These are phyloP conservation scores for Anoura caudifer DNA, from an alignment of 2,113 vertebrate species.

Conservation along the genomic window DNA sequence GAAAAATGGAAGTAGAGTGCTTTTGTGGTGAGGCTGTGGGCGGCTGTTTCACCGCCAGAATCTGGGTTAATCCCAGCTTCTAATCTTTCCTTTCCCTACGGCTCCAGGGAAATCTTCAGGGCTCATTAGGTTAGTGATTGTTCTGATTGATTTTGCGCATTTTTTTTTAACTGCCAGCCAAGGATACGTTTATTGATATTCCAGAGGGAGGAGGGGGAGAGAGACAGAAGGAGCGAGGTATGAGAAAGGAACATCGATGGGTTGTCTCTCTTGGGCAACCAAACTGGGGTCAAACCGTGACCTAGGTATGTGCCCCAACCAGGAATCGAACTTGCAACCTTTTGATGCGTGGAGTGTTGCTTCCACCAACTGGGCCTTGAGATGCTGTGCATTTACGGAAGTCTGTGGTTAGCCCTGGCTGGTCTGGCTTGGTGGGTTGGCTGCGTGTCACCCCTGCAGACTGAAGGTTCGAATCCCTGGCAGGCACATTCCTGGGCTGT, in stretches of 20 bases:
- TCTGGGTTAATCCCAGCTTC: background rate
- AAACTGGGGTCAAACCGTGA: no score
- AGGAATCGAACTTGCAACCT: no score
- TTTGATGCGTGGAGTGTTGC: no score
- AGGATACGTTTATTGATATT: no score
- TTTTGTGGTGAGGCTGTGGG: background rate
- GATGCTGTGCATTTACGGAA: background rate
- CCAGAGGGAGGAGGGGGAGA: no score
- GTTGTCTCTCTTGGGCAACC: no score
- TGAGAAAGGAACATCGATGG: no score
- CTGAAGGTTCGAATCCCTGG: no score
- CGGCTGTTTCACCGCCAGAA: background rate
- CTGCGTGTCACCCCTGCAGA: background rate
- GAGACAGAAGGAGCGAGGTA: no score
- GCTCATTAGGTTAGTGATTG: background rate
- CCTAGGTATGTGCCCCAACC: no score
- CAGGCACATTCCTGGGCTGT: background rate
- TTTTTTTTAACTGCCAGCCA: background rate
- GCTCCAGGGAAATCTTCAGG: background rate
- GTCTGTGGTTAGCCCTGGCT: background rate
- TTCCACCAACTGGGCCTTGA: no score
- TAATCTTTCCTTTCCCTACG: background rate
- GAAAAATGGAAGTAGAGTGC: background rate
- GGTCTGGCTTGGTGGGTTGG: background rate
- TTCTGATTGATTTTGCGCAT: background rate